These are phyloP conservation scores for Thumatha senex DNA, from an alignment of 2,888 invertebrate species.

Conservation along the genomic window DNA sequence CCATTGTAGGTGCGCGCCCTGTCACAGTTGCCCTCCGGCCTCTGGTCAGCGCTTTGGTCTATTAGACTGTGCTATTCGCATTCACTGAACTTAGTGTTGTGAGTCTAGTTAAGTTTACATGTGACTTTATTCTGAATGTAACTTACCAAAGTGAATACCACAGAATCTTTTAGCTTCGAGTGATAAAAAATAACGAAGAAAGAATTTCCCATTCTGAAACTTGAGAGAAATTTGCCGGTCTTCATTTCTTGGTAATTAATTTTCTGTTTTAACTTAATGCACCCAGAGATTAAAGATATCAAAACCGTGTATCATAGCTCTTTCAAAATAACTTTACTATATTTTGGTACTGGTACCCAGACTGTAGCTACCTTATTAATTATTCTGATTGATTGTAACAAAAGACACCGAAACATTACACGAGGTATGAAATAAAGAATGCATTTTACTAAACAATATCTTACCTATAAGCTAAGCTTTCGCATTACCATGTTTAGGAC, in stretches of 20 bases:
- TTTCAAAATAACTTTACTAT: no score
- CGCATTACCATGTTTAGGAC: neutral
- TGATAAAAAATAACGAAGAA: neutral
- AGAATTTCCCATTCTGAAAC: neutral
- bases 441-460: no score
- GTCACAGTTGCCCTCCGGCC: conserved; percentile 76
- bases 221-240: neutral
- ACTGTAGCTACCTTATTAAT: no score
- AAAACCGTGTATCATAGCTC: no score
- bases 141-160: neutral
- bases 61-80: conserved; percentile 42
- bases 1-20: conserved; percentile 70
- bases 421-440: no score
- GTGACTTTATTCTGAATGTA: neutral
- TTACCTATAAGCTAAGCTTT: no score
- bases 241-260: neutral
- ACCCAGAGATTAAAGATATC: no score
- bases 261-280: neutral
- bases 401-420: no score
- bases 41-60: conserved; percentile 59
- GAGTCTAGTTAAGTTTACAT: conserved; percentile 7
- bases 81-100: conserved; percentile 38
- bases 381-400: no score
- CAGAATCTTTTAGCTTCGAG: neutral
- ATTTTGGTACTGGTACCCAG: no score